Evolutionary conservation across 2,797 vertebrate genomes (phyloP), one percentile per base, ranked within the genome.

Genomic region (Cryptoprocta ferox): DNA sequence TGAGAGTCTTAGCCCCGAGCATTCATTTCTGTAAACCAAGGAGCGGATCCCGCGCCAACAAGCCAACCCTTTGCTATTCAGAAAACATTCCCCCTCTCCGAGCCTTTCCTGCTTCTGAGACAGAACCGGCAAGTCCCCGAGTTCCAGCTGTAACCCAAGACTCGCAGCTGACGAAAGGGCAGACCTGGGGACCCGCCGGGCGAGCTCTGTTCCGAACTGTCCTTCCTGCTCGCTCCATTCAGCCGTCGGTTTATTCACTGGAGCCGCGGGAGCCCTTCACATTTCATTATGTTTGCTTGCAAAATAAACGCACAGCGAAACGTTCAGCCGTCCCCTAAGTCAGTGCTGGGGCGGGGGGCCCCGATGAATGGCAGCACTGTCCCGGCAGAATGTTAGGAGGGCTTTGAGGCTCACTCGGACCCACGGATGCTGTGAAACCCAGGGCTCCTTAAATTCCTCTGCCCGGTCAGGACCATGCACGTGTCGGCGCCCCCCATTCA

Each of bases 391-490:
- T 26, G 30, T 6, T 26, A 0, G 5, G 0, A 85, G 80, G 14
- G 82, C 93, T 66, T 48, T 6, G 8, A 13, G 53, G 28, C 53
- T 24, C 5, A 2, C 13, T 0, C 21, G n/a, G 66, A 35, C 35
- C 19, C 10, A 6, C 4, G 24, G 61, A 16, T 6, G 14, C 24
- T 39, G 32, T 5, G 18, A 7, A 48, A 21, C 19, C 48, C 59
- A 12, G 76, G 45, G 39, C 6, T 11, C 66, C 19, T 21, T 12
- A 16, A 3, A 16, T 0, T 26, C 70, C 39, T 70, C 65, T 26
- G 94, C 48, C 16, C 0, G 2, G 19, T 2, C 2, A 4, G 39
- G 24, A 35, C 19, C 24, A 0, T 0, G 32, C 65, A 30, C 12
- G 0, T 2, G 9, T 48, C 18, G 66, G 66, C 45, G 66, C 45